Conservation (phyloP, 2,113 vertebrate genomes). For the Tragelaphus scriptus region DNA sequence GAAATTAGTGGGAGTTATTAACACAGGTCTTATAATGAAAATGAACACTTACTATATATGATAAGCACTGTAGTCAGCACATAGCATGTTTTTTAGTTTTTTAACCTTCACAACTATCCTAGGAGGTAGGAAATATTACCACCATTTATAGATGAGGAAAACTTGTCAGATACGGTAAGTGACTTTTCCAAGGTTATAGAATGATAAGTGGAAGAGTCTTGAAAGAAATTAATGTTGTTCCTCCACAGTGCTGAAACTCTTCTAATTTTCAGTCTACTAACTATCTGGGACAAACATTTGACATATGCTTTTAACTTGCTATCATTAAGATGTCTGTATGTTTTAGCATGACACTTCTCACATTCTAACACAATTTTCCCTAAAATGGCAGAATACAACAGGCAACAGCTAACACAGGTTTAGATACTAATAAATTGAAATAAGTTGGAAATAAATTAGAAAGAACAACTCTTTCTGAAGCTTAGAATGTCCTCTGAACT, state of each 20-base stretch:
- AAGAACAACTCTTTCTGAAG: conserved; percentile 9
- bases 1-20: neutral
- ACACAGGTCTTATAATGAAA: neutral
- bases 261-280: neutral
- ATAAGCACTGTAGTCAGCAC: neutral
- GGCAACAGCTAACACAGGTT: neutral
- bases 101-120: neutral
- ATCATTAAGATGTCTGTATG: neutral
- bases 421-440: conserved; percentile 17
- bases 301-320: neutral
- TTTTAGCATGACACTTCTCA: neutral
- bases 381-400: conserved; percentile 4
- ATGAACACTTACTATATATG: neutral
- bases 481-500: neutral
- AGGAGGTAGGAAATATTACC: neutral
- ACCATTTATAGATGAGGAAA: neutral
- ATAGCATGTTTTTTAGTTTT: neutral
- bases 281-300: neutral
- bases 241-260: neutral
- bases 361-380: neutral
- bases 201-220: neutral
- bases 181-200: neutral
- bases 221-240: neutral
- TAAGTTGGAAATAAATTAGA: conserved; percentile 21
- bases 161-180: neutral